Percentiles rank a stretch among this genome's conserved stretches.
phyloP scores from a whole-genome alignment of 2,888 invertebrate genomes.

The Malthinus flaveolus region DNA sequence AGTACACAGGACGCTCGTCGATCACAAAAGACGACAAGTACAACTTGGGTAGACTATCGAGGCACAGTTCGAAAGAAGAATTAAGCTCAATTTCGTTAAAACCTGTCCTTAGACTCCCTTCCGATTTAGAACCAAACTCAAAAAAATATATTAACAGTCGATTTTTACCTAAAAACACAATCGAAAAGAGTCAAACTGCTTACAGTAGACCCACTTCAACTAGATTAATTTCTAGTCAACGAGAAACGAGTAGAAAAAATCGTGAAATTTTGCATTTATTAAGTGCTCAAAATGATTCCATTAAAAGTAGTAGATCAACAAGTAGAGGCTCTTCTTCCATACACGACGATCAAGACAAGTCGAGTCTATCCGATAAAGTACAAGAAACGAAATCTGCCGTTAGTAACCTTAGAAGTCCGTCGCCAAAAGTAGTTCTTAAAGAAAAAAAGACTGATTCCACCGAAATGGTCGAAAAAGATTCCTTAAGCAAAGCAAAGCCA shows the following conservation, averaged over 20 bases:
- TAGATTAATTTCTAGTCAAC: slow-evolving; percentile 38
- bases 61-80: slow-evolving; percentile 39
- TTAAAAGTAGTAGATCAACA: slow-evolving; percentile 43
- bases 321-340: slow-evolving; percentile 43
- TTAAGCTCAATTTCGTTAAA: slow-evolving; percentile 28
- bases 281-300: slow-evolving; percentile 47
- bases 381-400: slow-evolving; percentile 58
- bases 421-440: slow-evolving; percentile 65
- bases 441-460: background rate
- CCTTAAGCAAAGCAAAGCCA: background rate
- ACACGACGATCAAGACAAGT: slow-evolving; percentile 10
- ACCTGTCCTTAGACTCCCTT: slow-evolving; percentile 37
- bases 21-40: slow-evolving; percentile 40
- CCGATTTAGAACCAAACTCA: slow-evolving; percentile 44
- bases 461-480: background rate
- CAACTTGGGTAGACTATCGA: slow-evolving; percentile 37
- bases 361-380: slow-evolving; percentile 36
- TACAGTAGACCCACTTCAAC: slow-evolving; percentile 47
- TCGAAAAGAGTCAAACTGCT: slow-evolving; percentile 53
- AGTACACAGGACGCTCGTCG: slow-evolving; percentile 44
- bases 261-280: slow-evolving; percentile 50
- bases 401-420: slow-evolving; percentile 76
- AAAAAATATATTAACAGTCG: slow-evolving; percentile 53
- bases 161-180: slow-evolving; percentile 53
- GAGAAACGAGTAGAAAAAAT: slow-evolving; percentile 51